phyloP scores from a whole-genome alignment of 1,140 invertebrate genomes.

The Ctenoplectra terminalis region DNA sequence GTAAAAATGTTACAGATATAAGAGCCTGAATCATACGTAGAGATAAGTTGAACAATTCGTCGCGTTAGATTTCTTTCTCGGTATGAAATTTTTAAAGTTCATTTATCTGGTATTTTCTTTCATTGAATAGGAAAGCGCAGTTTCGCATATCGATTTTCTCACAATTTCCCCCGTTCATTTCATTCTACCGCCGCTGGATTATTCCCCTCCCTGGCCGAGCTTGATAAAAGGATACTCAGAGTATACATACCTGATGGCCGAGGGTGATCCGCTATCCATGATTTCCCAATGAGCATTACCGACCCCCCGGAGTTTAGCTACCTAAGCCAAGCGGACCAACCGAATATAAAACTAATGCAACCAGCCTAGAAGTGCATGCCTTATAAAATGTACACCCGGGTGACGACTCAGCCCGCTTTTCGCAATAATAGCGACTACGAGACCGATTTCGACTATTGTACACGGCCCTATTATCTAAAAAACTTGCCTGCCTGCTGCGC shows the following conservation, averaged over 20 bases:
- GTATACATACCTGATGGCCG: slow-evolving; percentile 19
- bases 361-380: slow-evolving; percentile 40
- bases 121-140: background rate
- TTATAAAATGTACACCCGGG: slow-evolving; percentile 6
- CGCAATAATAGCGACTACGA: background rate
- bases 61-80: background rate
- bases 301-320: slow-evolving; percentile 5
- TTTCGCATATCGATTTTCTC: slow-evolving; percentile 39
- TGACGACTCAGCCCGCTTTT: background rate
- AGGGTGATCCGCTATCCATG: slow-evolving; percentile 16
- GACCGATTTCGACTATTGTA: background rate
- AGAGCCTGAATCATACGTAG: background rate
- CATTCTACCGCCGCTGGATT: slow-evolving; percentile 19
- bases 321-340: background rate
- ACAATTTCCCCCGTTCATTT: slow-evolving; percentile 34
- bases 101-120: slow-evolving; percentile 5
- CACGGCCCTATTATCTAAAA: background rate
- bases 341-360: slow-evolving; percentile 35
- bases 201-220: background rate
- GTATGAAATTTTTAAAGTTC: background rate
- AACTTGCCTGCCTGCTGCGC: background rate
- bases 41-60: background rate
- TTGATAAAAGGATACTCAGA: slow-evolving; percentile 26
- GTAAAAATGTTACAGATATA: too few species aligned
- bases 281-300: slow-evolving; percentile 43